Percentiles rank a stretch among this genome's conserved stretches.
phyloP scores from a whole-genome alignment of 2,113 vertebrate genomes.

The Noturus placidus region DNA sequence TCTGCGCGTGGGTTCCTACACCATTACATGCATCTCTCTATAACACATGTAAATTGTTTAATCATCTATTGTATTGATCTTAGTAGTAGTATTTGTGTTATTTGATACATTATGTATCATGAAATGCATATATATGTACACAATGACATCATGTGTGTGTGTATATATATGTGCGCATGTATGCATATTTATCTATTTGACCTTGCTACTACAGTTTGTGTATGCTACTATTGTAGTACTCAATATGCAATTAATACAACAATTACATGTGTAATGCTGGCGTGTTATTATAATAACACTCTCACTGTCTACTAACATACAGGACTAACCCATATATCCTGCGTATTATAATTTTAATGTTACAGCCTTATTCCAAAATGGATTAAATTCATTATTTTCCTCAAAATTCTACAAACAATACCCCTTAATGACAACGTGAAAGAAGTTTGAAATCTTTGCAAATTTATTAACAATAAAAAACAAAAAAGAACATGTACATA shows the following conservation, averaged over 20 bases:
- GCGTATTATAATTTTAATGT: too few species aligned
- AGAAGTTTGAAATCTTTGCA: too few species aligned
- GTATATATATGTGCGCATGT: neutral
- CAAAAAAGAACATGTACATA: too few species aligned
- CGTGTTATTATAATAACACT: neutral
- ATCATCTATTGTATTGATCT: neutral
- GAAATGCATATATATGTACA: neutral
- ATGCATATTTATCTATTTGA: neutral
- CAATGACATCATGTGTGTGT: neutral
- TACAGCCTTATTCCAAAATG: too few species aligned
- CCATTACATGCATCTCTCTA: neutral
- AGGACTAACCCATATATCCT: neutral
- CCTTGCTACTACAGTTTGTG: neutral
- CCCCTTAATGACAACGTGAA: too few species aligned
- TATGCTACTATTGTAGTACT: neutral
- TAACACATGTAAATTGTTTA: neutral
- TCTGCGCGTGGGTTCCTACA: neutral
- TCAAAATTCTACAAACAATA: too few species aligned
- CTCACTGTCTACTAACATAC: neutral
- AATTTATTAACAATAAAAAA: too few species aligned
- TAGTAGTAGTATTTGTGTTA: neutral
- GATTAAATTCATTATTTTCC: too few species aligned
- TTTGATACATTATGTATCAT: neutral
- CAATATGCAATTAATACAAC: neutral
- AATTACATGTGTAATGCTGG: neutral